Conservation (phyloP, 2,797 vertebrate species). For the Mionectes olivaceus region DNA sequence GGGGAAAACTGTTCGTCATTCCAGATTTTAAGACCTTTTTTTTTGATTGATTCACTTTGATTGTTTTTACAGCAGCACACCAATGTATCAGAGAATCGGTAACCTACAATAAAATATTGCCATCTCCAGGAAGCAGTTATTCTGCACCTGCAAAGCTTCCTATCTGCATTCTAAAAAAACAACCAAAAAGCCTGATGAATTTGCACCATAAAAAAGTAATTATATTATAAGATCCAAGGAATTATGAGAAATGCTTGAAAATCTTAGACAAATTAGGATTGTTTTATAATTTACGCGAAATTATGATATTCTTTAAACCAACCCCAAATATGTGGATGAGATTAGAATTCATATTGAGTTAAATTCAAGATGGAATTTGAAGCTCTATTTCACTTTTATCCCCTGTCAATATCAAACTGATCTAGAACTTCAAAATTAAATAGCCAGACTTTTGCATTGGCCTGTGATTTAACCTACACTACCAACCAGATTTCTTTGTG, state of each 20-base stretch:
- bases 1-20: background rate
- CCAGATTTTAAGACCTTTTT: background rate
- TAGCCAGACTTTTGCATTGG: background rate
- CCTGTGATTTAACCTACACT: background rate
- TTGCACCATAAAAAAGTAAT: background rate
- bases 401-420: background rate
- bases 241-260: background rate
- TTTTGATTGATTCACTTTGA: background rate
- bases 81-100: background rate
- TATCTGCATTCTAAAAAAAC: background rate
- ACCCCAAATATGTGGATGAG: background rate
- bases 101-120: slow-evolving; percentile 53
- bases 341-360: background rate
- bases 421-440: background rate
- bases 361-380: background rate
- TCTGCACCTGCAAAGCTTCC: background rate
- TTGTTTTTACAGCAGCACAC: background rate
- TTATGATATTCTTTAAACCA: background rate
- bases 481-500: background rate
- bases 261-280: background rate
- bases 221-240: background rate
- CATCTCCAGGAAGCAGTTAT: slow-evolving; percentile 43
- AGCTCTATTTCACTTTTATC: background rate
- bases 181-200: rapidly evolving
- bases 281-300: background rate